Conservation (phyloP, 2,113 vertebrate species). For the Malurus cyaneus region DNA sequence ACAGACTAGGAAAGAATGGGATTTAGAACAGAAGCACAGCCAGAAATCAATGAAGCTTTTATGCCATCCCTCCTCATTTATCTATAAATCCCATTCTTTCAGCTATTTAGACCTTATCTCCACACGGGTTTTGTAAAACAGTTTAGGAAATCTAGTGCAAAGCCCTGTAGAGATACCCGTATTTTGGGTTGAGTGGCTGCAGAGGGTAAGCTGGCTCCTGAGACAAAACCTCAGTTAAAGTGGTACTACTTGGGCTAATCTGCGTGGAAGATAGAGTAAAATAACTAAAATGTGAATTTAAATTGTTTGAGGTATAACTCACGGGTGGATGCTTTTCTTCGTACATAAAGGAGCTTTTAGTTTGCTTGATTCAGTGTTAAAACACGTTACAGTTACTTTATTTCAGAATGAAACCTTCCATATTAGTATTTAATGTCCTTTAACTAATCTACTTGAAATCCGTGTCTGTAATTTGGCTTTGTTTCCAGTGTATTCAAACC, state of each 20-base stretch:
- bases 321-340: background rate
- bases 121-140: slow-evolving; percentile 47
- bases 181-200: background rate
- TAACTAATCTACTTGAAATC: slow-evolving; percentile 25
- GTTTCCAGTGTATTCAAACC: background rate
- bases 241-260: background rate
- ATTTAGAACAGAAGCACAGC: slow-evolving; percentile 55
- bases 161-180: background rate
- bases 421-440: slow-evolving; percentile 7
- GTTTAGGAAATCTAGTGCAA: slow-evolving; percentile 31
- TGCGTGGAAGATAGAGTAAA: background rate
- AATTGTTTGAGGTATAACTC: slow-evolving; percentile 3
- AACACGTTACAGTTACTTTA: slow-evolving; percentile 23
- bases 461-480: slow-evolving; percentile 33
- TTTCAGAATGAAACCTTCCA: slow-evolving; percentile 21
- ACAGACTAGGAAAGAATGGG: slow-evolving; percentile 9
- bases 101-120: slow-evolving; percentile 29
- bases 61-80: slow-evolving; percentile 27
- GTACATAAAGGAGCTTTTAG: background rate
- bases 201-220: background rate
- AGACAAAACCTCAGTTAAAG: slow-evolving; percentile 20
- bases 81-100: slow-evolving; percentile 48
- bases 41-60: slow-evolving; percentile 40
- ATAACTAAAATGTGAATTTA: slow-evolving; percentile 25
- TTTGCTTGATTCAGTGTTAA: slow-evolving; percentile 30